Evolutionary conservation across 2,113 vertebrate genomes (phyloP), one percentile per base, ranked within the genome.

Genomic region (Meleagris gallopavo): DNA sequence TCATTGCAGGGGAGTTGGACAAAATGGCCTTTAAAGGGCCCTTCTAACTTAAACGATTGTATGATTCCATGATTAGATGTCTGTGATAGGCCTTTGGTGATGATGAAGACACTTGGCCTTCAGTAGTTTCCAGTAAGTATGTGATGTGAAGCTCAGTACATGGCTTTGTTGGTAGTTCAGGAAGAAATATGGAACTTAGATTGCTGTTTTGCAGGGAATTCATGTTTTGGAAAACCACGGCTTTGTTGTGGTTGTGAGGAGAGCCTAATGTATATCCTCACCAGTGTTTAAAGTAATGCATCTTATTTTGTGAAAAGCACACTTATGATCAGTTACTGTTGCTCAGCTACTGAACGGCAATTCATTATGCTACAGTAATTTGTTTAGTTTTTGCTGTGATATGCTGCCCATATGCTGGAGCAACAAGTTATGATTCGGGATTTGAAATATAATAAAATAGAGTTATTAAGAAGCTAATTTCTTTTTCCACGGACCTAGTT

Each of bases 361-460:
- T 88, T 94, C 62, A 40, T 91, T 85, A 79, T 14, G 48, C 71
- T 86, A 21, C 36, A 50, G 58, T 76, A 87, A 80, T 48, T 32
- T 75, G 86, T 93, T 94, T 93, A 64, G 86, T 94, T 48, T 95
- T 94, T 81, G 60, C 80, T 72, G 18, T 45, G 86, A 61, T 90
- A 67, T 43, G 41, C 15, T 43, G 41, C 36, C 43, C 80, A 41
- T 86, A 60, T 74, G 72, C 83, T 77, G 38, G 78, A 82, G 83
- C 73, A 81, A 71, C 79, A 94, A 57, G 27, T 91, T 88, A 94
- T 2, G 24, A 17, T 45, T 91, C 46, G 46, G 82, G 22, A 88
- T 85, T 88, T 80, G 69, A 77, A 93, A 83, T 55, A 43, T 67
- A 88, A 75, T 83, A 93, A 91, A 95, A 58, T 9, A 88, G n/a